phyloP scores from a whole-genome alignment of 1,140 invertebrate species.

The Zelostemma sp. region DNA sequence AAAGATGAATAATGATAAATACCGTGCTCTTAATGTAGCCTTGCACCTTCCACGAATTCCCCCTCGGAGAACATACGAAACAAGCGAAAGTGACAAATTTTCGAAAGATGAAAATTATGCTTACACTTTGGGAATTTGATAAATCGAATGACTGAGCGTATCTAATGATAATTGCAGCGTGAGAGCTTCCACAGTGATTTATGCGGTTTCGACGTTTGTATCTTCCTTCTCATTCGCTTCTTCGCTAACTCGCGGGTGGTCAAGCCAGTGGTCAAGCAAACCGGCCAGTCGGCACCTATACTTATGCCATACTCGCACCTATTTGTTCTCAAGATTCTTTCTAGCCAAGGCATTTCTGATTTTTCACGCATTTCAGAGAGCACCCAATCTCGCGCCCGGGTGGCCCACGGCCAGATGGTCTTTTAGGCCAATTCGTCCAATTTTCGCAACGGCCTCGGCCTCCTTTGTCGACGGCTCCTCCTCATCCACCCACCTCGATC shows the following conservation, averaged over 20 bases:
- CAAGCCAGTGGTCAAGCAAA: constrained; percentile 23
- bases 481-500: constrained; percentile 8
- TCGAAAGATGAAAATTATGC: constrained; percentile 21
- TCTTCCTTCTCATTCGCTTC: constrained; percentile 34
- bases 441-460: constrained; percentile 40
- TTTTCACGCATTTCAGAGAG: constrained; percentile 50
- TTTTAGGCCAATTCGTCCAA: constrained; percentile 29
- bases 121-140: constrained; percentile 40
- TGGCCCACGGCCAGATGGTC: constrained; percentile 24
- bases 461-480: constrained; percentile 23
- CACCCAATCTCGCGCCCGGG: constrained; percentile 24
- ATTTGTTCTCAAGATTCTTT: constrained; percentile 32
- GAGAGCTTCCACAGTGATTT: constrained; percentile 42
- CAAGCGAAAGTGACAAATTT: constrained; percentile 38
- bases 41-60: constrained; percentile 12
- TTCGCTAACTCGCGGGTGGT: constrained; percentile 45
- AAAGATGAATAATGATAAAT: constrained; percentile 41
- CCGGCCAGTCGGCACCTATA: constrained; percentile 38
- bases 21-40: neutral
- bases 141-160: constrained; percentile 43
- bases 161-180: constrained; percentile 52
- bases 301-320: constrained; percentile 38
- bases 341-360: constrained; percentile 51
- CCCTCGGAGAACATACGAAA: neutral
- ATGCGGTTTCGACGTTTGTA: constrained; percentile 36